Evolutionary conservation across 2,797 vertebrate species (phyloP).

Genomic region (Enteromius fasciolatus): DNA sequence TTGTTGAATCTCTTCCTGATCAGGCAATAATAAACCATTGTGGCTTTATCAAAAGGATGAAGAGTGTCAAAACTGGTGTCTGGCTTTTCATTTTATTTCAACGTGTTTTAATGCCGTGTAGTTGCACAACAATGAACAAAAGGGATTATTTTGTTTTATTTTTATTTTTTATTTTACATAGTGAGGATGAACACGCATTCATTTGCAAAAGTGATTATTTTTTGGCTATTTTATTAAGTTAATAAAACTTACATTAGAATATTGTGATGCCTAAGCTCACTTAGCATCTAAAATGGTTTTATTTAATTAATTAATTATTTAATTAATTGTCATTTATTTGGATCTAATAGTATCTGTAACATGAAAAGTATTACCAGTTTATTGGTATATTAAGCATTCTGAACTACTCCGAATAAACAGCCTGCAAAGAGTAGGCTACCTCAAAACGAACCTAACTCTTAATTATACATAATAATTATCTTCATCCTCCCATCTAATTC

Average conservation of each 20-base stretch:
- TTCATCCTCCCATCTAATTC: neutral
- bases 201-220: neutral
- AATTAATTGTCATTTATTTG: neutral
- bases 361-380: neutral
- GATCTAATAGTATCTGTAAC: neutral
- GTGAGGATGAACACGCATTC: neutral
- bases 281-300: neutral
- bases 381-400: neutral
- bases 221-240: neutral
- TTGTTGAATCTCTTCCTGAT: conserved; percentile 35
- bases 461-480: neutral
- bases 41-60: neutral
- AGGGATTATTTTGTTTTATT: neutral
- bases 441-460: too few relatives aligned
- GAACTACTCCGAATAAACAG: neutral
- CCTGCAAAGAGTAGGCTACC: too few relatives aligned
- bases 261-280: too few relatives aligned
- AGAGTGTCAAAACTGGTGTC: neutral
- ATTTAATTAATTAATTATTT: too few relatives aligned
- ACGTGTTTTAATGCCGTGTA: neutral
- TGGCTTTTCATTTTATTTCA: too few relatives aligned
- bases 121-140: neutral
- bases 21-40: conserved; percentile 7
- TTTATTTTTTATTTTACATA: neutral
- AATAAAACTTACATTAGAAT: neutral